Base-by-base conservation (phyloP, 2,113 vertebrate species). In the Dromas ardeola region DNA sequence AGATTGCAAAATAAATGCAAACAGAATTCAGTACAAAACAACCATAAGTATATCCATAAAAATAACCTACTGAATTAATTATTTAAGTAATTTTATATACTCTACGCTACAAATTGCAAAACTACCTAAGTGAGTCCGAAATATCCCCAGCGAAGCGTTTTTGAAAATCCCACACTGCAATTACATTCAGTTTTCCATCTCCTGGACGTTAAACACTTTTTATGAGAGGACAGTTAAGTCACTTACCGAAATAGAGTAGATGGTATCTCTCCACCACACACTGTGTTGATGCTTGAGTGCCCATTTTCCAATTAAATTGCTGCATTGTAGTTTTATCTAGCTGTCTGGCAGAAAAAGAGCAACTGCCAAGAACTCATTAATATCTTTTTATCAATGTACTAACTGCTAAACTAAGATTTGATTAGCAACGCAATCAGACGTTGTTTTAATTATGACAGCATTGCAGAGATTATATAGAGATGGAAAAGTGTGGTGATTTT, bases 281-380 rank as follows among this genome's bases (percentile, higher is more conserved):
- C 78, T 58, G 69, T 45, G 70, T 29, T 81, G 85, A 14, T 56
- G 83, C 81, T 58, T 11, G 29, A 94, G 71, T 62, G 86, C 92
- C 94, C 91, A 83, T 93, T 95, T 96, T 45, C 92, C 92, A 84
- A 86, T 88, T 95, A 90, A 76, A 71, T 45, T 29, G 42, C 47
- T 53, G 43, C 62, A 27, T 22, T 70, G 86, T 43, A 59, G 49
- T 83, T 95, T 76, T 76, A 90, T 91, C 81, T 53, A 76, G 65
- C 85, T 89, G 80, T 86, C 74, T 96, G 92, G 81, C 90, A 96
- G 92, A 79, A 90, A 79, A 66, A 67, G 58, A 82, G 56, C 34
- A 94, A 86, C 88, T 85, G 92, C 86, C 94, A 95, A 94, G 78
- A 86, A 81, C 83, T 78, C 87, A 70, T 96, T 90, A 90, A 69